Base-by-base conservation (phyloP, 2,888 invertebrate species). In the Pseudococcus longispinus region DNA sequence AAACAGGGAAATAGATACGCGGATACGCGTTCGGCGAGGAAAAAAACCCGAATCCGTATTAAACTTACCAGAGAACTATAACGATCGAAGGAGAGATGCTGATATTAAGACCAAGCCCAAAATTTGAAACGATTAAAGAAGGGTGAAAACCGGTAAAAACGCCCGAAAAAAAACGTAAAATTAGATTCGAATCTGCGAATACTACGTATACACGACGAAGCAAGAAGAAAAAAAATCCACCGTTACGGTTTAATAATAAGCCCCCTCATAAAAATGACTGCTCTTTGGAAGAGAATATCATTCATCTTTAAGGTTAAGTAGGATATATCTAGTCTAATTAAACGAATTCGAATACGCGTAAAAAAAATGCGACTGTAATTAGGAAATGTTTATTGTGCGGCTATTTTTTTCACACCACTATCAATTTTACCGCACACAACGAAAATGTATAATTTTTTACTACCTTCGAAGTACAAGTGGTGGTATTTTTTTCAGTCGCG, bases 101-200 rank as follows among this genome's bases (percentile, higher is more conserved):
- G 86, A 80, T 86, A 86, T 86, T 86, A 85, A 74, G 77, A 86
- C 77, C 86, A 46, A 80, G 55, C 86, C 77, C 29, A 86, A 86
- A 86, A 86, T 86, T 86, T 77, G 80, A 86, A 86, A 86, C 86
- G 80, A 86, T 86, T 86, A 86, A 86, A 86, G 86, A 86, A 86
- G 86, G 86, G 86, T 77, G 77, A 60, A 55, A 84, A 65, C 51
- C 80, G 86, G 77, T 86, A 77, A 85, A 46, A 80, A 77, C 77
- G 80, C 77, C 77, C 23, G 77, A 86, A 85, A 70, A 65, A 84
- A 85, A 37, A 37, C 37, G 70, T 77, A 80, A 86, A 80, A 86
- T 77, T 86, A 86, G 86, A 86, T 86, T 86, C 77, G 55, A 80
- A 86, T 86, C 86, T 86, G 70, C 37, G 13, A 29, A 77, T 80